Base-by-base conservation (phyloP, 30 jellyfish, hydroid and myxozoan genomes). In the Aurelia sp. region DNA sequence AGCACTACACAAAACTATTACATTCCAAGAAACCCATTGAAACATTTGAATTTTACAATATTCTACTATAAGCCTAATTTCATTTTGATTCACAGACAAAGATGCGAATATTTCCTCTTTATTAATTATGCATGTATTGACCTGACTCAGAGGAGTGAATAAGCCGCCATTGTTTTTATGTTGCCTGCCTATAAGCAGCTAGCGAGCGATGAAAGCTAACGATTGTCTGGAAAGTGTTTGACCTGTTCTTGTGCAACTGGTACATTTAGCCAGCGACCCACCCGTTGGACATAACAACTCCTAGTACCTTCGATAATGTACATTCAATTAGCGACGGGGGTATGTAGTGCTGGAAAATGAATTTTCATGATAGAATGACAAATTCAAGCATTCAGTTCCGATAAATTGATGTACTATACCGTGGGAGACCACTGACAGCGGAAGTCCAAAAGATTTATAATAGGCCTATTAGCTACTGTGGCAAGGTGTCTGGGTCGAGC, bases 101-200 rank as follows among this genome's bases (percentile, higher is more conserved):
- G 89, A 61, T 13, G 66, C 2, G 67, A 78, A 23, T 20, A 40
- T 78, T 19, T 65, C 33, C 44, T 20, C 33, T n/a, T 41, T 7
- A 78, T 78, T 6, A 78, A 78, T 78, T 35, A 78, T 78, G 79
- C 66, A 78, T 78, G 89, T 22, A 51, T 23, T 37, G 51, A 64
- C 55, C 79, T 69, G 55, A 69, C 37, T 50, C 33, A 64, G 51
- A 64, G 41, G 55, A 21, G 62, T 55, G 78, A 73, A 73, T 61
- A 58, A 64, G 78, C 73, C 60, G 47, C 61, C 62, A 84, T 84
- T 84, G 93, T 84, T 84, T 63, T 51, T 3, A 50, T 60, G 66
- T 62, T 60, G 67, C 76, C 74, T 57, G 80, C 93, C 58, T 48
- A 73, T 72, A 63, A 72, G 85, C 93, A 84, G 75, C 82, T 84